These are phyloP conservation scores for Lasioglossum pauxillum DNA, from an alignment of 2,888 invertebrate species.

Conservation along the genomic window DNA sequence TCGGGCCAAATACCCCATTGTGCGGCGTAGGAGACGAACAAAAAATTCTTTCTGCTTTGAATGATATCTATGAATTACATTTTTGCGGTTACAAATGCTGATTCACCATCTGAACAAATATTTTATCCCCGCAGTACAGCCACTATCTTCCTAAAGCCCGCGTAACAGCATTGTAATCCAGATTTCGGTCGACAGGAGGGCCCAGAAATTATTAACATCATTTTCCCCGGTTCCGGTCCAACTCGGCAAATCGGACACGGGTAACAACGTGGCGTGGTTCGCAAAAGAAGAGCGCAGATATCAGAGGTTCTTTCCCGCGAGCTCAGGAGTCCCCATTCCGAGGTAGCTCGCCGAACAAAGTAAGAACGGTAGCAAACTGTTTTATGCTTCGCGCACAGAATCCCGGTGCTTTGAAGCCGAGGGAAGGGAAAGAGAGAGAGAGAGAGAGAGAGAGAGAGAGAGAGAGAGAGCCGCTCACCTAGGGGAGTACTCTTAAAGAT, in stretches of 20 bases:
- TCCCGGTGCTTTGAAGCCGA: neutral
- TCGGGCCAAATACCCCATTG: too few species aligned
- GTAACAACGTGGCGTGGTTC: neutral
- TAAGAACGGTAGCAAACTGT: constrained; percentile 27
- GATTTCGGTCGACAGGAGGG: neutral
- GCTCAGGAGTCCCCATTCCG: neutral
- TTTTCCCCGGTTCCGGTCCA: neutral
- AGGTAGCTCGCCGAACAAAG: neutral
- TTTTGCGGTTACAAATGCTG: neutral
- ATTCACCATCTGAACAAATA: neutral
- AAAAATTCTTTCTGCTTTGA: too few species aligned
- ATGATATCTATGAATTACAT: too few species aligned
- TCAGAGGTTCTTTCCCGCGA: neutral
- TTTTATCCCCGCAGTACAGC: neutral
- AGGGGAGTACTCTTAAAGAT: constrained; percentile 28
- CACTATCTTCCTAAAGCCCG: neutral
- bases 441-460: neutral
- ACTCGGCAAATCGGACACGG: neutral
- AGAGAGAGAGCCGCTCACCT: neutral
- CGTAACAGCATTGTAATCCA: neutral
- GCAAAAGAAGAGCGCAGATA: neutral
- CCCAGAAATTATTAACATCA: neutral
- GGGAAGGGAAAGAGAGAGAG: neutral
- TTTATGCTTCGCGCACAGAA: constrained; percentile 10
- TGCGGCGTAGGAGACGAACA: too few species aligned